Conservation (phyloP, 2,797 vertebrate genomes). For the Hypotaenidia okinawae region DNA sequence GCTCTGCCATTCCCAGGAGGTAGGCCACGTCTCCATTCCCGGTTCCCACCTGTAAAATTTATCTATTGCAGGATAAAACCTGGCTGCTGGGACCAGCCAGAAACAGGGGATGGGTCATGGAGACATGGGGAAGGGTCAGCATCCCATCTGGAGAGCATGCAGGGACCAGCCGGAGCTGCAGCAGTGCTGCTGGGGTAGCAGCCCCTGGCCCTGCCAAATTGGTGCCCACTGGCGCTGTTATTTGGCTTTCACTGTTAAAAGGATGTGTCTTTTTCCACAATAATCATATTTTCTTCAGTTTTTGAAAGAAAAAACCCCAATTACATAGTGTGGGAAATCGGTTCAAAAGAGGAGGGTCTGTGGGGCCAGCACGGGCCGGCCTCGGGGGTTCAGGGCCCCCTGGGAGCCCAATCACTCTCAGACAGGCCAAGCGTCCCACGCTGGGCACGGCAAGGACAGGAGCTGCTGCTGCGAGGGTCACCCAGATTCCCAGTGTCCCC, state of each 20-base stretch:
- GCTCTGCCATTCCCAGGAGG: background rate
- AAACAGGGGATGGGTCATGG: background rate
- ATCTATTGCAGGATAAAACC: background rate
- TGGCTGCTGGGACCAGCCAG: background rate
- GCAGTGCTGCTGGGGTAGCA: fast-evolving
- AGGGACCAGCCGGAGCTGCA: background rate
- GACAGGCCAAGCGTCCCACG: background rate
- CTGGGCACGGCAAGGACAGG: background rate
- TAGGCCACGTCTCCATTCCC: fast-evolving
- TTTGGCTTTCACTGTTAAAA: background rate
- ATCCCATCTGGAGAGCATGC: too few species aligned
- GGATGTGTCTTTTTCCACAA: fast-evolving
- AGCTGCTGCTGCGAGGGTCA: background rate
- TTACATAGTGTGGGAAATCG: background rate
- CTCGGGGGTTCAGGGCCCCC: too few species aligned
- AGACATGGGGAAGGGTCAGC: background rate
- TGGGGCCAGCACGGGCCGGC: fast-evolving
- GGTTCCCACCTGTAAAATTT: fast-evolving
- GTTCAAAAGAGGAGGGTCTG: fast-evolving
- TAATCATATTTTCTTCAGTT: fast-evolving
- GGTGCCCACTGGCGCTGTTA: background rate
- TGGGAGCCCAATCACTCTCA: too few species aligned
- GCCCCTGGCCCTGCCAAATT: fast-evolving
- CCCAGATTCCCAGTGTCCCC: fast-evolving
- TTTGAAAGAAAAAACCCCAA: background rate